Evolutionary conservation across 2,888 invertebrate genomes (phyloP).

Genomic region (Halictus quadricinctus): DNA sequence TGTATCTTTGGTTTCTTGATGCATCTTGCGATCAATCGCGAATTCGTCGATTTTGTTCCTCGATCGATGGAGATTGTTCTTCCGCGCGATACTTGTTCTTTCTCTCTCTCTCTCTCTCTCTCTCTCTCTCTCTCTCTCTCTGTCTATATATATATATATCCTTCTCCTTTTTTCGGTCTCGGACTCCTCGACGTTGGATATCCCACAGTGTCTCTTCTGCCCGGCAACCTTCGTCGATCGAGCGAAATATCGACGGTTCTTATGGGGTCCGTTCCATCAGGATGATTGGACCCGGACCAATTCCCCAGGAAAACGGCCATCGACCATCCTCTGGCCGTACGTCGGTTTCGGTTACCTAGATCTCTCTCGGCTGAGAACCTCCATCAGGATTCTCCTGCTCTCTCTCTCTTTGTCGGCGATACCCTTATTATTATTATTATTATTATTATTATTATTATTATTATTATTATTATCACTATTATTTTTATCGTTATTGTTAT

Average conservation of each 20-base stretch:
- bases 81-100: neutral
- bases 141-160: too few relatives aligned
- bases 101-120: neutral
- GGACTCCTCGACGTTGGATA: neutral
- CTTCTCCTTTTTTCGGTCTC: neutral
- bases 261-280: slow-evolving; percentile 45
- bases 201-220: neutral
- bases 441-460: neutral
- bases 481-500: neutral
- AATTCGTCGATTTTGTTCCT: neutral
- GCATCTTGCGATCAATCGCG: neutral
- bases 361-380: neutral
- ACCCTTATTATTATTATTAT: slow-evolving; percentile 6
- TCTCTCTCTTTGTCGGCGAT: slow-evolving; percentile 10
- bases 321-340: neutral
- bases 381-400: neutral
- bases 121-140: neutral
- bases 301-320: slow-evolving; percentile 19
- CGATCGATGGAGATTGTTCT: neutral
- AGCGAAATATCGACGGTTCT: slow-evolving; percentile 23
- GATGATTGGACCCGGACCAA: slow-evolving; percentile 29
- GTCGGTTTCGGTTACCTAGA: slow-evolving; percentile 35
- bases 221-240: slow-evolving; percentile 5
- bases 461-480: too few relatives aligned
- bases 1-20: neutral